Evolutionary conservation across 2,797 vertebrate species (phyloP), one percentile per base, ranked within the genome.

Genomic region (Thalassophryne amazonica): DNA sequence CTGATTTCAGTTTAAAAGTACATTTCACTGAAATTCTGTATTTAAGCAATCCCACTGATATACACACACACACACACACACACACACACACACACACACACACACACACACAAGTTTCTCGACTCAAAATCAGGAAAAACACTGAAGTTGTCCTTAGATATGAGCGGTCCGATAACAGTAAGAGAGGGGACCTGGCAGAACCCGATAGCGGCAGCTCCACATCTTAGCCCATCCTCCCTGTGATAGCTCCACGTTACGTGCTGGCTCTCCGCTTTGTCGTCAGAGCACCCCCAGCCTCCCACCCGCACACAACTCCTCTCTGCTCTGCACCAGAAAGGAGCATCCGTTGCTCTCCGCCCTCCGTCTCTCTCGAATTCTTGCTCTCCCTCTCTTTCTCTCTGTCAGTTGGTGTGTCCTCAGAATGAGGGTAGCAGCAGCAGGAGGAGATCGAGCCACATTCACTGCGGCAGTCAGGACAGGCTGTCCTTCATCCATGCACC

Each of bases 321-420:
- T 17, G 60, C 81, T 84, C 81, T 80, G 83, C 84, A 86, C 71
- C 83, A 82, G 81, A 85, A 76, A 83, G 72, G 76, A 86, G 81
- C 83, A 78, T 81, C 80, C 76, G 83, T 73, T 67, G 60, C 63
- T 76, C 60, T 73, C 20, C 27, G 5, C 67, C 52, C 64, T 52
- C 69, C 53, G 64, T 69, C 66, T 54, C 50, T 46, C 56, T 65
- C 30, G 3, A 38, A 23, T 47, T 41, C 53, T 43, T 20, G 48
- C 33, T 21, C 41, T 25, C 36, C 35, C 45, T 33, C 35, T 28
- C 38, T 50, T 45, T 31, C 32, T 35, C 42, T 43, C 54, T 36
- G 33, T 63, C 72, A 66, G 61, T 75, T 21, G 50, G 62, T 16
- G 63, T 83, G 78, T 78, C 67, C 76, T 81, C 83, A 85, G 68